These are phyloP conservation scores for Temnothorax ravouxi DNA, from an alignment of 2,888 invertebrate species.

Conservation along the genomic window DNA sequence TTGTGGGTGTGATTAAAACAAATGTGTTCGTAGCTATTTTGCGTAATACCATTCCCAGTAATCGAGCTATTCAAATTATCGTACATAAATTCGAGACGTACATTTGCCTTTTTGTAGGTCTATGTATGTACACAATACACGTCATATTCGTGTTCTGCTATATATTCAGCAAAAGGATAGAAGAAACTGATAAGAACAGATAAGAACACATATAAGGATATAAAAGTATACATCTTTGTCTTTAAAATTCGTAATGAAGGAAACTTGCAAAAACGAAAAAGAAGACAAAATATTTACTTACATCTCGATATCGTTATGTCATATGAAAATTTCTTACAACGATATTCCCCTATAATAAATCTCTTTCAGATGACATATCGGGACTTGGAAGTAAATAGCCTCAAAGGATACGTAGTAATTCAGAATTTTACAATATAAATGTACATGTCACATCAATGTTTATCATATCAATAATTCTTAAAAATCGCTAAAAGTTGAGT, in stretches of 20 bases:
- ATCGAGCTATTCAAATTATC: not conserved
- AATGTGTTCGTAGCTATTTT: not conserved
- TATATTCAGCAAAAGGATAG: not conserved
- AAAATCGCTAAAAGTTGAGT: not conserved
- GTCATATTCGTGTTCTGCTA: not conserved
- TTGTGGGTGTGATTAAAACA: not conserved
- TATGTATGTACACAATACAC: not conserved
- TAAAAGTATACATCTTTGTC: not conserved
- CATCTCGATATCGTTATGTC: not conserved
- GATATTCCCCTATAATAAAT: not conserved
- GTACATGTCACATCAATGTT: conserved; percentile 7
- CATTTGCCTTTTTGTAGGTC: not conserved
- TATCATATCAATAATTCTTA: not conserved
- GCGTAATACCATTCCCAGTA: not conserved
- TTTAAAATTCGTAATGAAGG: not conserved
- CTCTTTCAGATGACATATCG: not conserved
- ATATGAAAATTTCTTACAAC: not conserved
- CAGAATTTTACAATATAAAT: conserved; percentile 13
- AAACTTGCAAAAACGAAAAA: not conserved
- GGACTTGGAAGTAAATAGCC: not conserved
- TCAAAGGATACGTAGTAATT: not conserved
- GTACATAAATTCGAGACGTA: not conserved
- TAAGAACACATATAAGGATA: not conserved
- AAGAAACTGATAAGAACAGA: not conserved
- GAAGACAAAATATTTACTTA: not conserved